These are phyloP conservation scores for Pollachius pollachius DNA, from an alignment of 2,113 vertebrate genomes.

Conservation along the genomic window DNA sequence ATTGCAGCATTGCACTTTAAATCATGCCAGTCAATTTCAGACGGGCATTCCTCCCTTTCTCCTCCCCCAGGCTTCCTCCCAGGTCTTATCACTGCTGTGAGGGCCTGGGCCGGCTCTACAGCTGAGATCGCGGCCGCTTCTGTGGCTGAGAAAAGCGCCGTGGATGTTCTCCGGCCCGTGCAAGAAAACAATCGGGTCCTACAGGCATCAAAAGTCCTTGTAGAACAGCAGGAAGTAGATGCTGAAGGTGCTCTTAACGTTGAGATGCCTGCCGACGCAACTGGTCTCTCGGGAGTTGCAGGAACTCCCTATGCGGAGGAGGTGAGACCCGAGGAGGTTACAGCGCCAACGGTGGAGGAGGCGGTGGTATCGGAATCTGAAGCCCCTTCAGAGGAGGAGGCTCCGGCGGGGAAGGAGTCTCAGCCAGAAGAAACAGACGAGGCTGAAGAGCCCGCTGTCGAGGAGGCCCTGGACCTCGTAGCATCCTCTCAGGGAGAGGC, in stretches of 20 bases:
- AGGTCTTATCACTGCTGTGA: conserved; percentile 50
- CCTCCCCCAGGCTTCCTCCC: conserved; percentile 28
- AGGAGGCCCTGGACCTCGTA: too few relatives aligned
- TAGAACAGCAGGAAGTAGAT: not conserved
- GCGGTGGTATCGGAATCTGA: not conserved
- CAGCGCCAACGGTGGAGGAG: not conserved
- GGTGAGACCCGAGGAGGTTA: conserved; percentile 1
- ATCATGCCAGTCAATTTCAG: too few relatives aligned
- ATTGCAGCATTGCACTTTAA: too few relatives aligned
- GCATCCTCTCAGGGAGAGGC: not conserved
- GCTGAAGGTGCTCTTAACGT: not conserved
- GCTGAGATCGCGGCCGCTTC: conserved; percentile 62
- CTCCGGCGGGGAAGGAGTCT: not conserved
- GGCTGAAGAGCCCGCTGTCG: too few relatives aligned
- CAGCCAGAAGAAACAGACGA: too few relatives aligned
- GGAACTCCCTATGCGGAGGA: conserved; percentile 22
- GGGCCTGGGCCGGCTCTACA: conserved; percentile 37
- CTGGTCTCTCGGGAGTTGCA: conserved; percentile 11
- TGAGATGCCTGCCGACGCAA: not conserved
- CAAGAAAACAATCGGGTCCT: conserved; percentile 24
- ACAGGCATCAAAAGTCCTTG: not conserved
- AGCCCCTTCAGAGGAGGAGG: not conserved
- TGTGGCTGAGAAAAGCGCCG: conserved; percentile 36
- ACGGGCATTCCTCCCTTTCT: too few relatives aligned
- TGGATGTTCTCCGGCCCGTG: conserved; percentile 23